A percentile compares a stretch with the other conserved stretches of the same genome.
Evolutionary conservation across 37 sponge, comb jelly and placozoan species (phyloP).

Genomic region (Diacarnus erythraeanus): DNA sequence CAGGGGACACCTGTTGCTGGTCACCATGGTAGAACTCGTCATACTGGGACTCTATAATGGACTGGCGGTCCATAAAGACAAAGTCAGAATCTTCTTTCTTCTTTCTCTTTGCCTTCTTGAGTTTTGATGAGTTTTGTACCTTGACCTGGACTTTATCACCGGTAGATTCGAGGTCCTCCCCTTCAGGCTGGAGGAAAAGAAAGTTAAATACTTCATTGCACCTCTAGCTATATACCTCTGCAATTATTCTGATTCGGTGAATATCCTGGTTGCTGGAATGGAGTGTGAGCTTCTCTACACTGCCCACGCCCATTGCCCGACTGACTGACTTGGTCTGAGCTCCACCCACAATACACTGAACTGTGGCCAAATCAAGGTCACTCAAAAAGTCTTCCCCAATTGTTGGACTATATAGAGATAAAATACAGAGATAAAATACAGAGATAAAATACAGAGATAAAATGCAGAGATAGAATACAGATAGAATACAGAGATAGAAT

Average conservation of each 20-base stretch:
- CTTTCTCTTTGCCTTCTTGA: background rate
- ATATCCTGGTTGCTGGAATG: background rate
- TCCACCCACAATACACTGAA: conserved; percentile 51
- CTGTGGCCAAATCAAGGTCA: conserved; percentile 41
- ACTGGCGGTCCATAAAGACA: conserved; percentile 34
- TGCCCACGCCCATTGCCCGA: conserved; percentile 1
- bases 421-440: background rate
- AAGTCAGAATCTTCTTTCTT: conserved; percentile 14
- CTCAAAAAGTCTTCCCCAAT: conserved; percentile 64
- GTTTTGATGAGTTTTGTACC: background rate
- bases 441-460: background rate
- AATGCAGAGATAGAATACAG: too few relatives aligned
- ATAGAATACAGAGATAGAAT: background rate
- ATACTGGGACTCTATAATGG: background rate
- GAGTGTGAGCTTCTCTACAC: conserved; percentile 16
- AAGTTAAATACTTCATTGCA: background rate
- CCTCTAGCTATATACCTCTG: conserved; percentile 13
- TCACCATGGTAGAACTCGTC: background rate
- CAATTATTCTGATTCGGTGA: conserved; percentile 28
- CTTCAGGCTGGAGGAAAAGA: background rate
- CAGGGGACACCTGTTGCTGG: background rate
- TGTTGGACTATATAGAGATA: conserved; percentile 37
- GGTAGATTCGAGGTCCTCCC: conserved; percentile 9
- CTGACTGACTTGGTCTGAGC: conserved; percentile 16
- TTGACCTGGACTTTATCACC: conserved; percentile 19